A percentile compares a stretch with the other conserved stretches of the same genome.
phyloP scores from a whole-genome alignment of 2,797 vertebrate species.

The Channa striata region DNA sequence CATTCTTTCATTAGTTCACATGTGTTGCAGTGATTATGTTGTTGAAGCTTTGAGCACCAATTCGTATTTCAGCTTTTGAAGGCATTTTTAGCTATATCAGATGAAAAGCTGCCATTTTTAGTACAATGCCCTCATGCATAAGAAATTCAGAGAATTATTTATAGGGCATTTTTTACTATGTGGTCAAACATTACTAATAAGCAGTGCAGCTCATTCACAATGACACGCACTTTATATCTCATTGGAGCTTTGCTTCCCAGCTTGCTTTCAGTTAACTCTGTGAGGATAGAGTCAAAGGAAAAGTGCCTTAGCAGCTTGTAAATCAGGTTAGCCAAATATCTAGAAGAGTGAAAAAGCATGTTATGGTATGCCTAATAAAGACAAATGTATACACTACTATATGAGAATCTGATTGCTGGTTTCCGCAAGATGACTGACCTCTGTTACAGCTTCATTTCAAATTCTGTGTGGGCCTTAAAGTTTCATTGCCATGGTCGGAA shows the following conservation, averaged over 20 bases:
- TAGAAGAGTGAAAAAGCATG: neutral
- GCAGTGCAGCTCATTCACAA: constrained; percentile 37
- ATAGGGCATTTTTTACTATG: constrained; percentile 46
- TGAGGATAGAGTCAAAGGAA: constrained; percentile 29
- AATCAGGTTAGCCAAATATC: constrained; percentile 8
- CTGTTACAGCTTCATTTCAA: constrained; percentile 5
- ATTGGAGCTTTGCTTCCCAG: constrained; percentile 25
- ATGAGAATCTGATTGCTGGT: neutral
- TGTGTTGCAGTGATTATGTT: constrained; percentile 34
- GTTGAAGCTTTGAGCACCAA: constrained; percentile 55
- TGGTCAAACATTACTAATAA: constrained; percentile 37
- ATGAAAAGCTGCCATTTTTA: constrained; percentile 33
- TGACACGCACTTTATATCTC: constrained; percentile 40
- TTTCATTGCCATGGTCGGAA: constrained; percentile 8
- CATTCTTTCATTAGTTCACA: constrained; percentile 65
- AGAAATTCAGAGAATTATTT: constrained; percentile 47
- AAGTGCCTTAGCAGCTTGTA: neutral
- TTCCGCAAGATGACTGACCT: neutral
- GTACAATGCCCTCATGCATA: constrained; percentile 5
- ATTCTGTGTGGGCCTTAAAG: neutral
- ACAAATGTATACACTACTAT: neutral
- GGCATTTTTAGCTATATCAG: constrained; percentile 50
- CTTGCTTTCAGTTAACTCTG: constrained; percentile 33
- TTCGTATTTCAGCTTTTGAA: constrained; percentile 59
- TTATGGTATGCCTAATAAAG: neutral